A percentile compares a stretch with the other conserved stretches of the same genome.
phyloP scores from a whole-genome alignment of 2,797 vertebrate genomes.

The Xerus rutilus region DNA sequence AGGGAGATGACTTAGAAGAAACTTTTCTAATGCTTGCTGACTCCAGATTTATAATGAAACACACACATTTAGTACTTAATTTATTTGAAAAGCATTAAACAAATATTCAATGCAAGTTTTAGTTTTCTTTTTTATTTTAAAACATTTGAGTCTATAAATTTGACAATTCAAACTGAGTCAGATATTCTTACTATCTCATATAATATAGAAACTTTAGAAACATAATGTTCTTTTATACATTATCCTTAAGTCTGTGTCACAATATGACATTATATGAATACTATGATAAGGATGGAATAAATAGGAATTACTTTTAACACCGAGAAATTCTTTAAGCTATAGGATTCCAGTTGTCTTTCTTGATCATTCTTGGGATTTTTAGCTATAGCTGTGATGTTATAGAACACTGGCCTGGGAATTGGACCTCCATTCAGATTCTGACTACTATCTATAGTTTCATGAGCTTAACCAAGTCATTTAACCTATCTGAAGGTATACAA shows the following conservation, averaged over 20 bases:
- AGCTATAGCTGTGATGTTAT: not conserved
- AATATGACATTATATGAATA: not conserved
- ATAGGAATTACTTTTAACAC: constrained; percentile 3
- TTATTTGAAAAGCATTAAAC: constrained; percentile 40
- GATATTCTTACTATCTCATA: not conserved
- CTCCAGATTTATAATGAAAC: constrained; percentile 31
- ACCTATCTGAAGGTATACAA: not conserved
- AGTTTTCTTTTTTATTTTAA: not conserved
- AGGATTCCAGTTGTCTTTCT: not conserved
- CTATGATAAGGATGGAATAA: constrained; percentile 22
- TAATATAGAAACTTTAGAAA: constrained; percentile 6
- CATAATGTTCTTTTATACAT: not conserved
- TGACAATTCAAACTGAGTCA: not conserved
- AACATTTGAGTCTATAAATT: constrained; percentile 18
- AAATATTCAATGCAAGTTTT: not conserved
- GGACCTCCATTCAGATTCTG: constrained; percentile 10
- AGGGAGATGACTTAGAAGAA: not conserved
- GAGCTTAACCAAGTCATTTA: not conserved
- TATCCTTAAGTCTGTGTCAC: not conserved
- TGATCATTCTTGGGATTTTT: constrained; percentile 28
- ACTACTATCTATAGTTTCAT: not conserved
- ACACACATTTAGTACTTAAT: not conserved
- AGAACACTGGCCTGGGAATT: constrained; percentile 2
- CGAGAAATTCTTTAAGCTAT: constrained; percentile 26
- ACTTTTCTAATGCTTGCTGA: not conserved